phyloP scores from a whole-genome alignment of 2,797 vertebrate species.

The Syndactyla subalaris region DNA sequence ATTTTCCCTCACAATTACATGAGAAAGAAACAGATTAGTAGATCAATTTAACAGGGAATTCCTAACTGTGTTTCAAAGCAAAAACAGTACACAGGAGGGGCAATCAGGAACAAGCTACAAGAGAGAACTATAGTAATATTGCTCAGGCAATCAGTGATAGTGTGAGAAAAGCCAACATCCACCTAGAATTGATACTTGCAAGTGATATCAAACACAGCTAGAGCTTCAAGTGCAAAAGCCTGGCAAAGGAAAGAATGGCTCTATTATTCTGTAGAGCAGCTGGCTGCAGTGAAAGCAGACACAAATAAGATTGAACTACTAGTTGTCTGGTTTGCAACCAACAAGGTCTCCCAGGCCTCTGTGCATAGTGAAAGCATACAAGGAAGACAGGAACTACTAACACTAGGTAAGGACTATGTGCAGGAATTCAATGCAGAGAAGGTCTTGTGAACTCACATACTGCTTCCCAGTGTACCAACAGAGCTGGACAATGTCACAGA shows the following conservation, averaged over 20 bases:
- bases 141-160: neutral
- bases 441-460: neutral
- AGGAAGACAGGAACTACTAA: neutral
- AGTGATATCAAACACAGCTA: neutral
- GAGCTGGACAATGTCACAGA: neutral
- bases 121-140: neutral
- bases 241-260: neutral
- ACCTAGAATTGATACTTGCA: neutral
- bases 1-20: neutral
- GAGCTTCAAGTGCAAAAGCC: neutral
- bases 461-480: neutral
- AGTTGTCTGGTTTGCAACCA: neutral
- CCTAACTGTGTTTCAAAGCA: neutral
- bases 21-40: neutral
- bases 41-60: neutral
- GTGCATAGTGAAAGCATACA: rapidly evolving
- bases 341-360: neutral
- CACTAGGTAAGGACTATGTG: neutral
- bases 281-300: neutral
- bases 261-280: neutral
- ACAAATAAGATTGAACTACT: neutral
- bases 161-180: neutral
- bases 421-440: neutral
- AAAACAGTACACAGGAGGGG: neutral
- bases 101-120: neutral